Evolutionary conservation across 1,140 invertebrate species (phyloP).

Genomic region (Trypoxylus dichotomus): DNA sequence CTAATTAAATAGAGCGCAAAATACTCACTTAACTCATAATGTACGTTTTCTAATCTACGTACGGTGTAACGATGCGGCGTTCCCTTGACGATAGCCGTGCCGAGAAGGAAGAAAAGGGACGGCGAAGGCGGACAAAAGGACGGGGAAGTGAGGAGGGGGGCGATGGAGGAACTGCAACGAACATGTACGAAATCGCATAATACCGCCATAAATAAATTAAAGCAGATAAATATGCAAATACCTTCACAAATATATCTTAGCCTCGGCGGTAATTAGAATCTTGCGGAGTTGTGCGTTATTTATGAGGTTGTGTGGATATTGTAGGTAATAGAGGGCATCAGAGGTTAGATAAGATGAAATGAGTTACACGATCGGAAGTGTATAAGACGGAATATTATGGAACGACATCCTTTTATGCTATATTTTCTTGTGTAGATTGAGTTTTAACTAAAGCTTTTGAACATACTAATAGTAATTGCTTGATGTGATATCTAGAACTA

Average conservation of each 20-base stretch:
- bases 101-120: neutral
- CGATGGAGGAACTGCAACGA: neutral
- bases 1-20: constrained; percentile 3
- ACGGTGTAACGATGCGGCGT: neutral
- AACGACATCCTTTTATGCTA: no score
- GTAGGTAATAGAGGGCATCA: neutral
- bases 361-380: no score
- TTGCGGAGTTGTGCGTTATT: neutral
- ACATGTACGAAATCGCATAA: constrained; percentile 2
- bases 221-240: constrained; percentile 7
- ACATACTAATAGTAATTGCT: no score
- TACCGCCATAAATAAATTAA: constrained; percentile 8
- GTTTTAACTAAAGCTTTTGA: no score
- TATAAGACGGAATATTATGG: no score
- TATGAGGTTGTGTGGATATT: neutral
- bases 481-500: no score
- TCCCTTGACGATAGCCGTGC: neutral
- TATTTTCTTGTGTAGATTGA: no score
- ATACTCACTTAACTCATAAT: constrained; percentile 3
- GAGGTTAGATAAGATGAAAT: neutral
- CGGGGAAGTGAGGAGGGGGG: neutral
- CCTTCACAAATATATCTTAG: constrained; percentile 7
- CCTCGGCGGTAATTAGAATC: neutral
- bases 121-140: neutral
- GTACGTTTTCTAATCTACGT: neutral